Percentiles rank a stretch among this genome's conserved stretches.
Conservation (phyloP, 2,888 invertebrate species). For the Hesperia comma region DNA sequence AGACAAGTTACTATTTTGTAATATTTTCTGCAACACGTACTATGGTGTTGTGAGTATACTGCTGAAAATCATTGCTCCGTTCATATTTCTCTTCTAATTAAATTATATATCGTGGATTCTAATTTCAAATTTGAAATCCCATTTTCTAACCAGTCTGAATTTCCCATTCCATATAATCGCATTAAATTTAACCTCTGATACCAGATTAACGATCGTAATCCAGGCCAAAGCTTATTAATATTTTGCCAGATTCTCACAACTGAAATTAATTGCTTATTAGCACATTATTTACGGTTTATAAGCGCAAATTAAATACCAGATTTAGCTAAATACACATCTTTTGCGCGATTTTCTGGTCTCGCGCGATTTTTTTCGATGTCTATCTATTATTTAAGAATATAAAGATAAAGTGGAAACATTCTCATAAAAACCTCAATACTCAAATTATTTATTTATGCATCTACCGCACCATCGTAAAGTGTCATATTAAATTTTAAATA, state of each 20-base stretch:
- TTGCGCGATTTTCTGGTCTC: not conserved
- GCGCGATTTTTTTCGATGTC: too few relatives aligned
- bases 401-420: too few relatives aligned
- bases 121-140: slow-evolving; percentile 7
- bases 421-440: too few relatives aligned
- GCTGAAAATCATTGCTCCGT: not conserved
- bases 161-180: not conserved
- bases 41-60: too few relatives aligned
- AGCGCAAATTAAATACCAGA: not conserved
- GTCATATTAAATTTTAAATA: too few relatives aligned
- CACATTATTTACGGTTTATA: not conserved
- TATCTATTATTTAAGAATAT: too few relatives aligned
- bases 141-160: slow-evolving; percentile 17
- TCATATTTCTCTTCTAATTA: not conserved
- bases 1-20: too few relatives aligned
- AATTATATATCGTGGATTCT: not conserved
- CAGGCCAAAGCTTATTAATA: slow-evolving; percentile 3
- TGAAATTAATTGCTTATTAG: not conserved
- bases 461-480: too few relatives aligned
- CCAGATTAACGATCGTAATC: not conserved
- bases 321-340: not conserved
- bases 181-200: slow-evolving; percentile 16
- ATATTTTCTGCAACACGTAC: too few relatives aligned
- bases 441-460: too few relatives aligned
- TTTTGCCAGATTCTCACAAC: not conserved